Percentiles rank a stretch among this genome's conserved stretches.
Evolutionary conservation across 2,797 vertebrate species (phyloP).

Genomic region (Thamnophis elegans): DNA sequence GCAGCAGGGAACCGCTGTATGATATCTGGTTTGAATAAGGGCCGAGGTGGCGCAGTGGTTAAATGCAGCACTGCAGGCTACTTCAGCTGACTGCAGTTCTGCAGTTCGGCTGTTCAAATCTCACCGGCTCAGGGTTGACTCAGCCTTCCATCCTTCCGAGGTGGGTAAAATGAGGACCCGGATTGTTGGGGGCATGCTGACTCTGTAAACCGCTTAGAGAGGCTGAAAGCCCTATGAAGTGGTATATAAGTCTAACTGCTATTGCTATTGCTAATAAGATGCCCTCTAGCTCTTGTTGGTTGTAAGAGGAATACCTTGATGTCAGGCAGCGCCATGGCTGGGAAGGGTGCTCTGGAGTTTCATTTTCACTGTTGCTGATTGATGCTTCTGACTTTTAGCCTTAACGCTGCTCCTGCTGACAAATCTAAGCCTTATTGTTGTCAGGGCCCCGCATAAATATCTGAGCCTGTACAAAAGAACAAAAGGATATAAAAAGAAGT

Average conservation of each 20-base stretch:
- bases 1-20: not conserved
- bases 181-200: no score
- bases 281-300: not conserved
- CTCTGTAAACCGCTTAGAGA: no score
- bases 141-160: no score
- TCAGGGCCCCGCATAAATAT: not conserved
- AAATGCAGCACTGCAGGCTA: no score
- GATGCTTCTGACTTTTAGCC: not conserved
- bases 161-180: no score
- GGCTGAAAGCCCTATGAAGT: no score
- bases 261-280: no score
- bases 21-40: not conserved
- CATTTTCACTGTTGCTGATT: not conserved
- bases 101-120: no score
- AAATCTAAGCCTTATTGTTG: not conserved
- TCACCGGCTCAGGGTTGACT: no score
- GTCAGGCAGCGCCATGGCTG: not conserved
- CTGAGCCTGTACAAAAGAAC: not conserved
- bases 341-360: not conserved
- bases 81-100: no score
- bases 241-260: no score
- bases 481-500: not conserved
- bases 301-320: not conserved
- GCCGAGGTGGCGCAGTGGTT: no score
- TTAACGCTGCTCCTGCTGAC: not conserved